Evolutionary conservation across 2,888 invertebrate genomes (phyloP).

Genomic region (Eulithis testata): DNA sequence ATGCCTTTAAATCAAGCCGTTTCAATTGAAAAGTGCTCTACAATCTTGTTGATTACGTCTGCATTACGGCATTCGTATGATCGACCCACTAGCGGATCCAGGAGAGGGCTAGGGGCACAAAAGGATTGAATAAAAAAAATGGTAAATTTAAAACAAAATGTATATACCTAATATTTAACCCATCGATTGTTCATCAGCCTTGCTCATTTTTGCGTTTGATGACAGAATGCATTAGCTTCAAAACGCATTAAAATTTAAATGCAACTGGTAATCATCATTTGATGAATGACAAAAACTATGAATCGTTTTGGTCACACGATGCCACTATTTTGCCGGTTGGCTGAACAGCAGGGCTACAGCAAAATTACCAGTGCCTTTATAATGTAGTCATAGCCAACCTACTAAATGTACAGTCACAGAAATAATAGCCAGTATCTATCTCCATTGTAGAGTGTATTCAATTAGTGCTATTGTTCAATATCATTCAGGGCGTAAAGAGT

Average conservation of each 20-base stretch:
- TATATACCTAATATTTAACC: too few relatives aligned
- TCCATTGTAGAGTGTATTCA: constrained; percentile 29
- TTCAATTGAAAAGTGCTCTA: constrained; percentile 23
- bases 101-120: too few relatives aligned
- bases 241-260: constrained; percentile 2
- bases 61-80: background rate
- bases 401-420: constrained; percentile 15
- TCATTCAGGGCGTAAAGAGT: constrained; percentile 42
- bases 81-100: too few relatives aligned
- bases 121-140: too few relatives aligned
- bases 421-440: constrained; percentile 8
- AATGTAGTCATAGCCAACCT: background rate
- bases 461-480: constrained; percentile 37
- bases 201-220: background rate
- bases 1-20: constrained; percentile 31
- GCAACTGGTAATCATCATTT: constrained; percentile 9
- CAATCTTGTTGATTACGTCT: constrained; percentile 30
- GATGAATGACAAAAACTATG: constrained; percentile 16
- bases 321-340: constrained; percentile 30
- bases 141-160: too few relatives aligned
- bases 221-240: background rate
- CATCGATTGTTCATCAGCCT: too few relatives aligned
- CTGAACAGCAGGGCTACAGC: constrained; percentile 17
- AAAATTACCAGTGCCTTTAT: background rate
- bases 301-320: constrained; percentile 16